Evolutionary conservation across 2,113 vertebrate species (phyloP), one percentile per base, ranked within the genome.

Genomic region (Pristiophorus japonicus): DNA sequence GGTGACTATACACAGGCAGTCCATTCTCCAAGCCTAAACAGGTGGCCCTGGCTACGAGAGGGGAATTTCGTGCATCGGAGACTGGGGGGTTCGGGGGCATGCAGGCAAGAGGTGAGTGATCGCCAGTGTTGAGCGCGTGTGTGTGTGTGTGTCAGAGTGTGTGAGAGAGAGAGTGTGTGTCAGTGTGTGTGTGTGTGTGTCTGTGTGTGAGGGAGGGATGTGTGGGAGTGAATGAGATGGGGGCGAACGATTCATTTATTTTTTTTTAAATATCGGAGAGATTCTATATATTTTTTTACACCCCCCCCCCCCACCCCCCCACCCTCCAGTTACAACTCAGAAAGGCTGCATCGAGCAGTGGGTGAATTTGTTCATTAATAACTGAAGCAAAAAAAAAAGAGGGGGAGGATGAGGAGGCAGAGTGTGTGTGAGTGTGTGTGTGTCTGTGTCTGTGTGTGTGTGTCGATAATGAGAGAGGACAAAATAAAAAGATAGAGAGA

Each of bases 1-100:
- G 51, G 95, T 95, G 75, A 95, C 95, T 78, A 95, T 95, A 84
- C 95, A 95, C 8, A 95, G 73, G 8, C 95, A 95, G 59, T 95
- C 95, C 95, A 95, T 95, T 85, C 70, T 81, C 51, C n/a, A 55
- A 81, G 8, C 42, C 18, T 47, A 85, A 85, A 95, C 95, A 95
- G 95, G 95, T 95, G 95, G 75, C 75, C n/a, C 24, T 92, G 59
- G 14, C 88, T 65, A 63, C 55, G 16, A 63, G 18, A 92, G n/a
- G 88, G 88, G 88, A 34, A 10, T 92, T 92, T 38, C 88, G 88
- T 92, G 88, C 88, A 92, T 92, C 59, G 88, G 88, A 92, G n/a
- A 92, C 88, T 92, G 88, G n/a, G 88, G 88, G 59, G 38, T 92
- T 65, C n/a, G 88, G 88, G 88, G 59, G 88, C 88, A 92, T 92